Evolutionary conservation across 2,888 invertebrate species (phyloP), one percentile per base, ranked within the genome.

Genomic region (Pollenia amentaria): DNA sequence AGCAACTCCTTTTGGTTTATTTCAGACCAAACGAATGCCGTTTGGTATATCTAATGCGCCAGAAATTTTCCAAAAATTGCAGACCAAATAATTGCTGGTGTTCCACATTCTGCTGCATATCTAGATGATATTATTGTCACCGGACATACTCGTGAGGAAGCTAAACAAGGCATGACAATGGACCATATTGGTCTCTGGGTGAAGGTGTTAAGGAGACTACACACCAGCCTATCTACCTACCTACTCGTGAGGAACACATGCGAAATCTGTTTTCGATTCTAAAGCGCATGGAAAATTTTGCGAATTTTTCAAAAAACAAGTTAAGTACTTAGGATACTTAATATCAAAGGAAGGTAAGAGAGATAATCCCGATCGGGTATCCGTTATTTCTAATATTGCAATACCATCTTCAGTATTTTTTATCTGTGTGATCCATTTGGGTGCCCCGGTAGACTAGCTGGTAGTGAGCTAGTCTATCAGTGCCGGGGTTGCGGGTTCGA

Each of bases 1-100:
- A 9, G 44, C 64, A 16, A 64, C 44, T 64, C 64, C 64, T 18
- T 64, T 64, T 64, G 64, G 64, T 18, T 64, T 64, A 64, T 64
- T 64, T 64, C 42, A 18, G 6, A 44, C 44, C 40, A 64, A 64
- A 64, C n/a, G 64, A 44, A 64, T 64, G 64, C 18, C 64, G 12
- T 64, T 64, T 64, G 64, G 55, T 1, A 55, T 55, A 55, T 55
- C 42, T 40, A 64, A 62, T 62, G 62, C 62, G n/a, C 62, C 62
- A 14, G 40, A 40, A 38, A 62, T 62, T 40, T 62, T 62, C 38
- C 40, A 42, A 38, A 62, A 40, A n/a, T 62, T 40, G 14, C 62
- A 40, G 62, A 62, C 8, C 42, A 62, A 16, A 62, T 62, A 62
- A 42, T 38, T 62, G 40, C 42, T 62, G 40, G 40, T 16, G 11